A percentile compares a stretch with the other conserved stretches of the same genome.
These are phyloP conservation scores for Bombus confusus DNA, from an alignment of 1,140 invertebrate species.

Conservation along the genomic window DNA sequence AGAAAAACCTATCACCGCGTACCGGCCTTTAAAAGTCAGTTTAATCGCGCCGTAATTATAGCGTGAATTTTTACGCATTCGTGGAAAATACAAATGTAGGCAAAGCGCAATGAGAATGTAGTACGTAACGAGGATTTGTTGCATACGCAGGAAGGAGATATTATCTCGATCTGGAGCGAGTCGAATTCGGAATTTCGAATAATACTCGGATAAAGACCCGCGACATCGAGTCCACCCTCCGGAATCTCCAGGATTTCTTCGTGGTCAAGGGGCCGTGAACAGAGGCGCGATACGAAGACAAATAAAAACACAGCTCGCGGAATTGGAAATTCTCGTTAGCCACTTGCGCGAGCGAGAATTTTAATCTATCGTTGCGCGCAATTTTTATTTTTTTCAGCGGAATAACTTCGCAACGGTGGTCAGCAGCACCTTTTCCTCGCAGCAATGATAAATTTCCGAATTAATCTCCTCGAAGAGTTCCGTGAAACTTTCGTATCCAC, in stretches of 20 bases:
- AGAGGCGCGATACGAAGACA: neutral
- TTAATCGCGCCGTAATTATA: no score
- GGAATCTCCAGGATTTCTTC: neutral
- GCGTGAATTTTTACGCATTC: no score
- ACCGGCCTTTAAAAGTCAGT: no score
- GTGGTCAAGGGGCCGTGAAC: neutral
- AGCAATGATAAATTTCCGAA: conserved; percentile 37
- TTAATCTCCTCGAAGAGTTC: conserved; percentile 48
- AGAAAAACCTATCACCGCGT: no score
- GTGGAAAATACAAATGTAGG: no score
- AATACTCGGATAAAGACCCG: neutral
- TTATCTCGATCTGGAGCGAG: no score
- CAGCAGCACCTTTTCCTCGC: neutral
- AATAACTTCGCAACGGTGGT: neutral
- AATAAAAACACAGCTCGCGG: neutral
- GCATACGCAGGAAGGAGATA: no score
- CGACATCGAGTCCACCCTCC: neutral
- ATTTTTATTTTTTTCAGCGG: neutral
- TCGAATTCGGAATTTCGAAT: neutral
- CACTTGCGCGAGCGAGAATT: neutral
- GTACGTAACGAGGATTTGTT: no score
- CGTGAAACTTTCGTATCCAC: conserved; percentile 22
- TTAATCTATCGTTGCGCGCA: neutral
- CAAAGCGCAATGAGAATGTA: no score
- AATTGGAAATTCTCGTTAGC: neutral